These are phyloP conservation scores for Hofmannophila pseudospretella DNA, from an alignment of 2,888 invertebrate species.

Conservation along the genomic window DNA sequence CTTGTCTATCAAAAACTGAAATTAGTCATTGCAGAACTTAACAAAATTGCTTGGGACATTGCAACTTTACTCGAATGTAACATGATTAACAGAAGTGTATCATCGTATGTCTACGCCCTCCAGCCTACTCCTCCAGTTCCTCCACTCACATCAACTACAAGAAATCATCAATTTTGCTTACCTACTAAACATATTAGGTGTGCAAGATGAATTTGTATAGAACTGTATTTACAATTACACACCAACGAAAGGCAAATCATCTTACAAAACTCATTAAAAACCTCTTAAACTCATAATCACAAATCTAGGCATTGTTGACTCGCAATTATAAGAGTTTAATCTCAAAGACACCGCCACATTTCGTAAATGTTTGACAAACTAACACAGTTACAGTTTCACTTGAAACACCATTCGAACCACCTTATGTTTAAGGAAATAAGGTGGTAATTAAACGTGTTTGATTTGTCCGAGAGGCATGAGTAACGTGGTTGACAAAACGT, in stretches of 20 bases:
- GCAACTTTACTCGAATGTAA: no score
- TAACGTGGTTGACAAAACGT: slow-evolving; percentile 34
- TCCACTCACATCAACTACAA: no score
- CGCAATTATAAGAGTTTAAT: slow-evolving; percentile 64
- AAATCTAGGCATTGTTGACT: slow-evolving; percentile 65
- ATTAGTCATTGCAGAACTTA: no score
- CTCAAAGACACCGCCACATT: slow-evolving; percentile 67
- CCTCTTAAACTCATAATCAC: slow-evolving; percentile 46
- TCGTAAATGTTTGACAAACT: slow-evolving; percentile 52
- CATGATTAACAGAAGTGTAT: no score
- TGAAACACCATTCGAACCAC: slow-evolving; percentile 13
- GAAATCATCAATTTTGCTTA: no score
- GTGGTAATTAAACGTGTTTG: slow-evolving; percentile 2
- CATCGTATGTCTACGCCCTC: no score
- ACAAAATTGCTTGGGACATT: no score
- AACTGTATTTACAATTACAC: no score
- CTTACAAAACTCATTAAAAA: slow-evolving; percentile 24
- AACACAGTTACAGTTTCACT: slow-evolving; percentile 28
- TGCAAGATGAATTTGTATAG: no score
- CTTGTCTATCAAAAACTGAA: no score
- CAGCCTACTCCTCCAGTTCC: no score
- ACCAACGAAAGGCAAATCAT: neutral
- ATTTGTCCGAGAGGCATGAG: slow-evolving; percentile 1
- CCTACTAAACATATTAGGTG: no score
- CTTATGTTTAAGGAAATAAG: slow-evolving; percentile 22